These are phyloP conservation scores for Coptotermes formosanus DNA, from an alignment of 1,140 invertebrate species.

Conservation along the genomic window DNA sequence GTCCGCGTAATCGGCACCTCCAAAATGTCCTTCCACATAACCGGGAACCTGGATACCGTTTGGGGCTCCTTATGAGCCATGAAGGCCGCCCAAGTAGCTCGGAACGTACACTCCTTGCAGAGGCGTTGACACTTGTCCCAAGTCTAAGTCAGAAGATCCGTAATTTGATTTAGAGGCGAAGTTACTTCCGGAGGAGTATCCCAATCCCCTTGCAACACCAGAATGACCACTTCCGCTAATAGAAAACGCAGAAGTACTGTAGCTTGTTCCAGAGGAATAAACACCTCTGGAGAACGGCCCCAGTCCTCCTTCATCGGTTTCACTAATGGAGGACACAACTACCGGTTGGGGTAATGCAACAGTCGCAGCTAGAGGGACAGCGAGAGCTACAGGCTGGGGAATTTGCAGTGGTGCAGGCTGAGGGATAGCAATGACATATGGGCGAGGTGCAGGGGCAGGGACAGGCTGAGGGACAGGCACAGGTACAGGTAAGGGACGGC, in stretches of 20 bases:
- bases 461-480: background rate
- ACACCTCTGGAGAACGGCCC: background rate
- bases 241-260: background rate
- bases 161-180: background rate
- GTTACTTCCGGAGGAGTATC: background rate
- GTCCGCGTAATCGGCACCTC: background rate
- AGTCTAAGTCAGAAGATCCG: background rate
- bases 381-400: background rate
- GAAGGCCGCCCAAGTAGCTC: conserved; percentile 24
- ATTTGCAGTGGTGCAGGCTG: background rate
- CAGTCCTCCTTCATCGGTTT: background rate
- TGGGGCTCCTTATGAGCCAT: background rate
- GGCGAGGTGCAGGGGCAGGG: background rate
- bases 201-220: background rate
- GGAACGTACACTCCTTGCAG: conserved; percentile 24
- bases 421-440: background rate
- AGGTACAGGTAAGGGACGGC: background rate
- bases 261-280: background rate
- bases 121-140: background rate
- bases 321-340: background rate
- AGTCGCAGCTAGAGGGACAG: background rate
- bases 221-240: background rate
- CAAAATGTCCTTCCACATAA: background rate
- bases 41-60: background rate
- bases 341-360: background rate